Conservation (phyloP, 1,140 invertebrate species). For the Halesus radiatus region DNA sequence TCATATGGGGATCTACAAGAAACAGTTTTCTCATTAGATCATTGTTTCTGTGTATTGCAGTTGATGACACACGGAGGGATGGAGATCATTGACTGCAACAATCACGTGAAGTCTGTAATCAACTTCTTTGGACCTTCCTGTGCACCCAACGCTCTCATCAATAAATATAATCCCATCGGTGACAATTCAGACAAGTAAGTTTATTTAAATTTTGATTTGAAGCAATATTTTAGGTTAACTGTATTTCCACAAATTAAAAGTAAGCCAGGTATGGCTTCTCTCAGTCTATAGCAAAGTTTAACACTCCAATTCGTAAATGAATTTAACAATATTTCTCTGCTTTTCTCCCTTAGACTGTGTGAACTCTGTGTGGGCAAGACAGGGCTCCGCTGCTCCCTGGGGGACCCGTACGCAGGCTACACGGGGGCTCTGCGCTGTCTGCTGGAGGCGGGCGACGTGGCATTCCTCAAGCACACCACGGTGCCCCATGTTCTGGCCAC, state of each 20-base stretch:
- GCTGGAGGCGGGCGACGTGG: conserved; percentile 89
- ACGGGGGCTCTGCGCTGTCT: conserved; percentile 92
- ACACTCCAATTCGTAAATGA: too few species aligned
- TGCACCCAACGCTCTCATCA: conserved; percentile 91
- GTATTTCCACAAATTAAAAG: too few species aligned
- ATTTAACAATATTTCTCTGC: too few species aligned
- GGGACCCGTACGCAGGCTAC: conserved; percentile 92
- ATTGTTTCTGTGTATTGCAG: conserved; percentile 66
- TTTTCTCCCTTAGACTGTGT: conserved; percentile 75
- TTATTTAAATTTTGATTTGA: not conserved
- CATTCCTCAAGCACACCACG: conserved; percentile 92
- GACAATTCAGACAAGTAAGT: conserved; percentile 77
- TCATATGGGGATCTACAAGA: too few species aligned
- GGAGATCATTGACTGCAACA: conserved; percentile 93
- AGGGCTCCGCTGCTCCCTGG: conserved; percentile 84
- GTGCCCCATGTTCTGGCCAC: conserved; percentile 78
- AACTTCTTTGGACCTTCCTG: conserved; percentile 93
- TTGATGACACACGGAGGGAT: conserved; percentile 86
- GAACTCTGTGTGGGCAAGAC: conserved; percentile 86
- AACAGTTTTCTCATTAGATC: too few species aligned
- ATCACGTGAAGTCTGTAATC: conserved; percentile 94
- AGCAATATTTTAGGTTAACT: too few species aligned
- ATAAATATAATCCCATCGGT: conserved; percentile 96
- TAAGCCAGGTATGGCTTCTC: too few species aligned
- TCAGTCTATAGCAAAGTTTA: too few species aligned